These are phyloP conservation scores for Calephelis perditalis DNA, from an alignment of 2,888 invertebrate genomes.

Conservation along the genomic window DNA sequence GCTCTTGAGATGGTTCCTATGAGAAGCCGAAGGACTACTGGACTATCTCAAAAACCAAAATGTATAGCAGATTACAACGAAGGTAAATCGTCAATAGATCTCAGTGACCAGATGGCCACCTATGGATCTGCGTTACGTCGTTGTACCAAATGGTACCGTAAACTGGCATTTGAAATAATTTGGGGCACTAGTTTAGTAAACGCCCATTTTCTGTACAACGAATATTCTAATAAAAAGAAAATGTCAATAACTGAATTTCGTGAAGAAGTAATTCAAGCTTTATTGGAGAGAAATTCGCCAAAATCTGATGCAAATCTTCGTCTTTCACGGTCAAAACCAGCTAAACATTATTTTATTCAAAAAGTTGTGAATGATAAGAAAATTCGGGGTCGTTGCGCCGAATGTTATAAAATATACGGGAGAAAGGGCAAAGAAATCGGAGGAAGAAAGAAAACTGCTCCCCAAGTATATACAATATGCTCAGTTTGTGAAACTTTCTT, in stretches of 20 bases:
- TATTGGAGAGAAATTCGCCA: too few species aligned
- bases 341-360: too few species aligned
- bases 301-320: too few species aligned
- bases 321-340: too few species aligned
- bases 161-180: constrained; percentile 21
- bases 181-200: constrained; percentile 26
- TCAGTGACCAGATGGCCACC: constrained; percentile 29
- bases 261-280: too few species aligned
- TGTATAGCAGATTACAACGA: constrained; percentile 20
- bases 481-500: too few species aligned
- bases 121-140: constrained; percentile 26
- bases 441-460: too few species aligned
- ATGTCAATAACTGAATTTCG: neutral
- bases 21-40: neutral
- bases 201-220: constrained; percentile 18
- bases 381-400: too few species aligned
- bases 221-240: constrained; percentile 3
- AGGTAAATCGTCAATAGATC: constrained; percentile 25
- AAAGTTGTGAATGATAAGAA: too few species aligned
- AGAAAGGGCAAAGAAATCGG: too few species aligned
- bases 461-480: too few species aligned
- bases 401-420: too few species aligned
- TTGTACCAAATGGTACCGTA: constrained; percentile 27
- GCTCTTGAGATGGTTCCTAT: neutral
- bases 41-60: constrained; percentile 19